Percentiles rank a stretch among this genome's conserved stretches.
Conservation (phyloP, 2,797 vertebrate species). For the Diplodus sargus region DNA sequence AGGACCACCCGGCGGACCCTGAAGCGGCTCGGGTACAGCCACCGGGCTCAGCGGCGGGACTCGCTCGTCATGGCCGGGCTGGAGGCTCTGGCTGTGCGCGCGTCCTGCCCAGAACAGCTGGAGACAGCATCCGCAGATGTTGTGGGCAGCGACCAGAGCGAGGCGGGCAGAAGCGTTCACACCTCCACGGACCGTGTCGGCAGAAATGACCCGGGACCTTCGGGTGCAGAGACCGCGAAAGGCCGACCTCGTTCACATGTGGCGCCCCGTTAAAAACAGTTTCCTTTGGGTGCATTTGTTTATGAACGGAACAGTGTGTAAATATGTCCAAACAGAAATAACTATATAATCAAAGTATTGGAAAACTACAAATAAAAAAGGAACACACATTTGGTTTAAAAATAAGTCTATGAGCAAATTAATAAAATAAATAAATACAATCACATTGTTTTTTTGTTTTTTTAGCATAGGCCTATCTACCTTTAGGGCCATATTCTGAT, state of each 20-base stretch:
- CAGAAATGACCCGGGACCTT: too few species aligned
- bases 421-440: too few species aligned
- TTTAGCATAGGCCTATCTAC: not conserved
- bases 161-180: not conserved
- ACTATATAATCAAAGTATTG: not conserved
- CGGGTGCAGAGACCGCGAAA: too few species aligned
- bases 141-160: not conserved
- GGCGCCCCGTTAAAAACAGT: not conserved
- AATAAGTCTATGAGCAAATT: not conserved
- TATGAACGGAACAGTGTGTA: not conserved
- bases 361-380: not conserved
- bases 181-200: not conserved
- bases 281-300: not conserved
- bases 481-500: not conserved
- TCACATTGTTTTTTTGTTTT: too few species aligned
- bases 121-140: not conserved
- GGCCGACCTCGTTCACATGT: not conserved
- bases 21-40: constrained; percentile 58
- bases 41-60: constrained; percentile 20
- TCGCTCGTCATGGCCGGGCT: constrained; percentile 28
- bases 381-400: not conserved
- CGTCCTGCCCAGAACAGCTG: not conserved
- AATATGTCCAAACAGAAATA: not conserved
- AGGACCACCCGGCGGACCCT: constrained; percentile 53
- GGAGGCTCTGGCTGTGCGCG: constrained; percentile 30